These are phyloP conservation scores for Brachionus manjavacas DNA, from an alignment of 1,140 invertebrate species.

Conservation along the genomic window DNA sequence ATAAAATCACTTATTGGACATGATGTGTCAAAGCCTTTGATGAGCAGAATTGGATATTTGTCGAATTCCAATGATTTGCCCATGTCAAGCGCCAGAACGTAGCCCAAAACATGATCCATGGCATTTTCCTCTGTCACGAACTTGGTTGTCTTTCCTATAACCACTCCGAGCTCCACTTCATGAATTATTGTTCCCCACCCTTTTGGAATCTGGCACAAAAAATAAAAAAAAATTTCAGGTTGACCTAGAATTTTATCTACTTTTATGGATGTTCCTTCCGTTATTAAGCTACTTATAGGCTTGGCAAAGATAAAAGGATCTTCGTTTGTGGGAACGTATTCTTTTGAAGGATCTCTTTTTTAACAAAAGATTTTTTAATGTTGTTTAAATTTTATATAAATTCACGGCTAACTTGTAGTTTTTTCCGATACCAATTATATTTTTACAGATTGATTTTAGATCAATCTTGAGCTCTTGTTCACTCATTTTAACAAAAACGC, in stretches of 20 bases:
- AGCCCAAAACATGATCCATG: conserved; percentile 67
- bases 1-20: conserved; percentile 72
- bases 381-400: neutral
- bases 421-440: conserved; percentile 40
- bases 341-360: conserved; percentile 32
- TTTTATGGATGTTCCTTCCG: conserved; percentile 8
- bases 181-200: conserved; percentile 67
- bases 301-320: conserved; percentile 38
- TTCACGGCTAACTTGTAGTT: conserved; percentile 17
- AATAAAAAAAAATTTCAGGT: neutral
- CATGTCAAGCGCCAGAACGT: conserved; percentile 71
- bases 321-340: neutral
- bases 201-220: conserved; percentile 53
- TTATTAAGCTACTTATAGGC: conserved; percentile 5
- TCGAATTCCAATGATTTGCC: conserved; percentile 65
- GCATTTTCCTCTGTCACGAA: conserved; percentile 63
- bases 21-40: conserved; percentile 75
- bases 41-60: conserved; percentile 70
- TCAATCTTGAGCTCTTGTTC: conserved; percentile 1
- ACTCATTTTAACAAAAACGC: conserved; percentile 1
- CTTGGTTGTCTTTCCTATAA: conserved; percentile 64
- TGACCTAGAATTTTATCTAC: neutral
- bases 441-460: conserved; percentile 25
- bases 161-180: conserved; percentile 74
- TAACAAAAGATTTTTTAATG: neutral